Evolutionary conservation across 2,797 vertebrate genomes (phyloP), one percentile per base, ranked within the genome.

Genomic region (Enoplosus armatus): DNA sequence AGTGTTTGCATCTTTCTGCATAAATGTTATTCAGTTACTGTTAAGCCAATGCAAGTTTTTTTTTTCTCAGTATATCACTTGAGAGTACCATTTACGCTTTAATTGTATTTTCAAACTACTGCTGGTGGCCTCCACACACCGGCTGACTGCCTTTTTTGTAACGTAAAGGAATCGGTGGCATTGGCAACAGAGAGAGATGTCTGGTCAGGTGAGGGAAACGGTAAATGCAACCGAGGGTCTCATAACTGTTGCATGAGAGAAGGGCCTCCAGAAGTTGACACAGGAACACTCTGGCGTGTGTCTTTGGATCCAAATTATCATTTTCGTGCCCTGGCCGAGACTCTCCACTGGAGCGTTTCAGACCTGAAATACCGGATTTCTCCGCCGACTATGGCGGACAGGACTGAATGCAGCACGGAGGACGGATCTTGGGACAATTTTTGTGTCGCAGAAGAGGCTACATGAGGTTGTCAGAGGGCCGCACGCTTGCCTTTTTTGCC

Each of bases 381-480:
- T 78, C 85, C 85, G 83, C 87, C 85, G 89, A 85, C 86, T 67
- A 94, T 95, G 95, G 93, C 90, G 91, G 88, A 84, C 82, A 88
- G 85, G 79, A 91, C 85, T 66, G 90, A 87, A 60, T 56, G 83
- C 82, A 73, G 81, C 72, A 39, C 80, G 84, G 91, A 88, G 90
- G 91, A 93, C 88, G 85, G 91, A 83, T 93, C 87, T 77, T 59
- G 92, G 95, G 94, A 94, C 94, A 54, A 43, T 82, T 83, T 86
- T 75, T 77, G 85, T 83, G 91, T 90, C 80, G 90, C 91, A 84
- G 92, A 90, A 72, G 94, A 94, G 90, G 94, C 95, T 92, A 91
- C 94, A 92, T 95, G 95, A 95, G 94, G 92, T 91, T 92, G 90
- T 90, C 88, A 85, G 85, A 86, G 91, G 92, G 91, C 91, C 89